phyloP scores from a whole-genome alignment of 2,113 vertebrate species.

The Malurus elegans region DNA sequence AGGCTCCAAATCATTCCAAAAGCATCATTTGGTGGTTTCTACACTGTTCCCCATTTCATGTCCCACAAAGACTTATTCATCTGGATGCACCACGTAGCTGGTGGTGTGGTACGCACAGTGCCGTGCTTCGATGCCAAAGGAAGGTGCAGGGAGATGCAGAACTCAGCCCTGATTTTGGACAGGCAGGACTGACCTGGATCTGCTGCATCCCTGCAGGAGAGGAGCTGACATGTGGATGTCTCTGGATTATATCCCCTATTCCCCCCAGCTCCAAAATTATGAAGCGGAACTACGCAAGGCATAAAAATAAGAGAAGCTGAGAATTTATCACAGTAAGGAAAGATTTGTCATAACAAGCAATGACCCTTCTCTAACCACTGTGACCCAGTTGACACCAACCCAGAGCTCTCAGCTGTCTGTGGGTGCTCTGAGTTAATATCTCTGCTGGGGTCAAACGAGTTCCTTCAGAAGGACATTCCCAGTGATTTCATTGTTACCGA shows the following conservation, averaged over 20 bases:
- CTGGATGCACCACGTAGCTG: not conserved
- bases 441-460: not conserved
- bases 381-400: not conserved
- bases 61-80: not conserved
- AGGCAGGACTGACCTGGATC: not conserved
- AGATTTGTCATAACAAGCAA: not conserved
- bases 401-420: not conserved
- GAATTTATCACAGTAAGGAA: not conserved
- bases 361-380: fast-evolving
- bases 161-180: not conserved
- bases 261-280: not conserved
- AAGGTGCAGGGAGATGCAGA: not conserved
- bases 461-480: not conserved
- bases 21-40: not conserved
- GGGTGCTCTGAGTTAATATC: not conserved
- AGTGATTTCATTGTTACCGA: not conserved
- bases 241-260: not conserved
- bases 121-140: not conserved
- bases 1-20: not conserved
- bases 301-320: not conserved
- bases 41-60: not conserved
- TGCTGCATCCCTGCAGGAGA: not conserved
- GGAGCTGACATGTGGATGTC: not conserved
- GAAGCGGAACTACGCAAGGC: not conserved
- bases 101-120: not conserved